Evolutionary conservation across 1,140 invertebrate genomes (phyloP), one percentile per base, ranked within the genome.

Genomic region (Drosophila pandora): DNA sequence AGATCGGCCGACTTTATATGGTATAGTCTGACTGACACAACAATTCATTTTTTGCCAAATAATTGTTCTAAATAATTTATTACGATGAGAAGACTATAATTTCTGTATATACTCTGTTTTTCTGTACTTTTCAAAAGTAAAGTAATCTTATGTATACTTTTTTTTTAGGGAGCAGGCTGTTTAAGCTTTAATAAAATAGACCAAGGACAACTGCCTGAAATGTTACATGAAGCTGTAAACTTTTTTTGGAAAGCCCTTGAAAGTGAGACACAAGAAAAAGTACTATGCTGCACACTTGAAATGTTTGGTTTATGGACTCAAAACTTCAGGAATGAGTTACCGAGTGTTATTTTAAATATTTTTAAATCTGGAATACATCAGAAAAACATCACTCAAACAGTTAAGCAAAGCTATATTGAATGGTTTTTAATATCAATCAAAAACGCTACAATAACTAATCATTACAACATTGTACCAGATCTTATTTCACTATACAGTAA

Each of bases 221-320:
- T 98, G 56, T 94, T 95, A 50, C 92, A 93, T 52, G 93, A 92
- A 28, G 95, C 95, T 3, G 93, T 94, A 2, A 93, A 95, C 37
- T 93, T 95, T 62, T 96, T 97, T 84, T 93, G 96, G 12, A 96
- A 96, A 87, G 94, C 97, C 21, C 93, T 99, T 21, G 96, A 98
- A 88, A 94, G 94, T 32, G 98, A 99, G 94, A 96, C 97, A 52
- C 97, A 99, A 92, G 98, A 99, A 92, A 97, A 97, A 78, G 98
- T 97, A 2, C 91, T 98, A 23, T 94, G 96, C 65, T 94, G 95
- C 76, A 95, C 96, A 3, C 92, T 98, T 6, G 95, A 96, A 75
- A 95, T 96, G 94, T 94, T 98, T 90, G 93, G 94, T 8, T 83
- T 95, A 7, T 98, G 98, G 98, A 94, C 95, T 50, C 79, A 91